phyloP scores from a whole-genome alignment of 1,140 invertebrate genomes.

The Lysiphlebus fabarum region DNA sequence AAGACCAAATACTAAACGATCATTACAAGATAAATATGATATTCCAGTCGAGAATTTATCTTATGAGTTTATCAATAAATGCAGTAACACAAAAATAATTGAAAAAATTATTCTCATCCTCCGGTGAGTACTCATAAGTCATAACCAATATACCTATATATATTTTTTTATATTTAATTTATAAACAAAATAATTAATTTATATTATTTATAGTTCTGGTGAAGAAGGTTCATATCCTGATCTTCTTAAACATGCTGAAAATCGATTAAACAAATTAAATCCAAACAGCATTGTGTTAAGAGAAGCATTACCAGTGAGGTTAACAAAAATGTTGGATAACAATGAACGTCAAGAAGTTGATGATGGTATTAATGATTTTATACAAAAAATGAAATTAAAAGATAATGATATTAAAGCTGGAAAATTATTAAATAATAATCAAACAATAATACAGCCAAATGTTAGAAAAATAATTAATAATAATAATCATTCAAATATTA shows the following conservation, averaged over 20 bases:
- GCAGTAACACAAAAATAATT: constrained; percentile 55
- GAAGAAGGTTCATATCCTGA: constrained; percentile 67
- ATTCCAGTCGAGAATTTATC: constrained; percentile 62
- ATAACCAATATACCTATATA: constrained; percentile 13
- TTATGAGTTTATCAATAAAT: constrained; percentile 59
- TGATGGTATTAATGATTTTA: constrained; percentile 53
- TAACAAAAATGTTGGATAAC: constrained; percentile 41
- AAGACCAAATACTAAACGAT: constrained; percentile 31
- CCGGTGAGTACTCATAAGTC: constrained; percentile 44
- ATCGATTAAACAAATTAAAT: constrained; percentile 54
- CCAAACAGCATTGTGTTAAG: constrained; percentile 58
- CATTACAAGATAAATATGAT: constrained; percentile 57
- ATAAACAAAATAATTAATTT: background rate
- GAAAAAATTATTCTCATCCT: constrained; percentile 62
- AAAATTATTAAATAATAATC: constrained; percentile 22
- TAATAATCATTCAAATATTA: constrained; percentile 10
- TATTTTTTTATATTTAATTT: constrained; percentile 2
- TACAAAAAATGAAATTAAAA: constrained; percentile 48
- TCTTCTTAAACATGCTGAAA: constrained; percentile 57
- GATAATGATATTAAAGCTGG: constrained; percentile 47
- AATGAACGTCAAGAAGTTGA: constrained; percentile 49
- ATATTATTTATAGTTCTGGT: constrained; percentile 55
- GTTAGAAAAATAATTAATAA: constrained; percentile 29
- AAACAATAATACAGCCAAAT: constrained; percentile 27
- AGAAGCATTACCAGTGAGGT: constrained; percentile 52